These are phyloP conservation scores for Trichonephila clavipes DNA, from an alignment of 1,140 invertebrate genomes.

Conservation along the genomic window DNA sequence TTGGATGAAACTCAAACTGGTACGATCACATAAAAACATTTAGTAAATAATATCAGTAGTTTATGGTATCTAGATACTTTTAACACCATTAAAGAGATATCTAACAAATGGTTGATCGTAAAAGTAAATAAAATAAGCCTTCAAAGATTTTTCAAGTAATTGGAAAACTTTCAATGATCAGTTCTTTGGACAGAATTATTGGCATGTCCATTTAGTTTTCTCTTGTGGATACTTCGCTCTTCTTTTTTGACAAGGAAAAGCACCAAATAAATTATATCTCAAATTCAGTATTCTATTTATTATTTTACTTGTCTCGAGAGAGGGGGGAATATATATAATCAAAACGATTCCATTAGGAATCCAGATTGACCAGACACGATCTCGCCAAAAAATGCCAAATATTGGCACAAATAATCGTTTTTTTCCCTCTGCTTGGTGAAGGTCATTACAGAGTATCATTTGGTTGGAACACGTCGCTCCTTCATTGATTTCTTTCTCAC, in stretches of 20 bases:
- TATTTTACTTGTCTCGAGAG: neutral
- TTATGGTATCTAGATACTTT: neutral
- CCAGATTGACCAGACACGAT: neutral
- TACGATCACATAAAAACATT: neutral
- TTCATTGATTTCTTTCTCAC: constrained; percentile 9
- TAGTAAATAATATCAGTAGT: neutral
- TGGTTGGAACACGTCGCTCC: neutral
- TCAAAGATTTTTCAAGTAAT: neutral
- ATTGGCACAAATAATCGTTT: neutral
- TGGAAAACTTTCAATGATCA: neutral
- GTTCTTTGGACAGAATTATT: neutral
- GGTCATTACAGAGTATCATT: constrained; percentile 28
- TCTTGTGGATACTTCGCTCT: neutral
- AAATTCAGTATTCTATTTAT: too few species aligned
- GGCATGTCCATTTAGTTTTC: neutral
- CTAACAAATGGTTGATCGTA: neutral
- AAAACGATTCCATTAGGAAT: neutral
- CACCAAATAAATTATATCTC: too few species aligned
- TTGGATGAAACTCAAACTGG: neutral
- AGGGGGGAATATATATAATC: neutral
- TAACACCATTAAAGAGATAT: neutral
- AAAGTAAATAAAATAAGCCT: neutral
- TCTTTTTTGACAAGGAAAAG: neutral
- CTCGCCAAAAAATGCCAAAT: neutral
- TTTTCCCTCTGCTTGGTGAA: neutral